Conservation (phyloP, 2,797 vertebrate genomes). For the Propithecus deckenii region DNA sequence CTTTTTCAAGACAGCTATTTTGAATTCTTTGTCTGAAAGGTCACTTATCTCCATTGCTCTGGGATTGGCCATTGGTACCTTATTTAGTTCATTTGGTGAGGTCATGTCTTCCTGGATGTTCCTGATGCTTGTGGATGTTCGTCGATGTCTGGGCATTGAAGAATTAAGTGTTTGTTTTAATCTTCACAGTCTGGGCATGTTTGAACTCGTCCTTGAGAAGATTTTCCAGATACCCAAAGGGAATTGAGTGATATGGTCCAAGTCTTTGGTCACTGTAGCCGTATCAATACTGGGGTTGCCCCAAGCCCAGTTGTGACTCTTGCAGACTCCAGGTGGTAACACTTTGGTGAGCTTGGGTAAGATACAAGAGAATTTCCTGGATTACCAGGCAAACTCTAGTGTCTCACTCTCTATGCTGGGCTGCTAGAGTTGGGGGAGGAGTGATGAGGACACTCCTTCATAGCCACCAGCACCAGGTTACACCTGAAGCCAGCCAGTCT, state of each 20-base stretch:
- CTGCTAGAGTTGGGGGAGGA: neutral
- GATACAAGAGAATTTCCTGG: neutral
- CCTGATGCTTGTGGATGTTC: neutral
- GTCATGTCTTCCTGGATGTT: neutral
- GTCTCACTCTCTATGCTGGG: neutral
- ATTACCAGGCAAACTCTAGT: neutral
- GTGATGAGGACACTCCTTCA: neutral
- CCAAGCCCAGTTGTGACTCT: neutral
- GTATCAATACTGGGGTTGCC: neutral
- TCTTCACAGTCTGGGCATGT: neutral
- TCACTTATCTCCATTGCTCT: neutral
- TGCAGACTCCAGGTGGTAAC: neutral
- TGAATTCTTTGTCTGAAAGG: neutral
- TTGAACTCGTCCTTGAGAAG: neutral
- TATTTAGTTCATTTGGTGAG: neutral
- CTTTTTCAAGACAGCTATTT: neutral
- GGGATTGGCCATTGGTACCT: neutral
- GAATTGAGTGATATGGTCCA: neutral
- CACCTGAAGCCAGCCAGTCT: neutral
- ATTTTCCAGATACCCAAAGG: neutral
- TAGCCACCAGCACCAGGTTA: neutral
- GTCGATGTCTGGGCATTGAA: neutral
- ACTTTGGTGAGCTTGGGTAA: neutral
- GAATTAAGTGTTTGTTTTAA: neutral
- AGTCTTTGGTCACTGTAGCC: neutral